Conservation (phyloP, 2,113 vertebrate genomes). For the Chloropsis hardwickii region DNA sequence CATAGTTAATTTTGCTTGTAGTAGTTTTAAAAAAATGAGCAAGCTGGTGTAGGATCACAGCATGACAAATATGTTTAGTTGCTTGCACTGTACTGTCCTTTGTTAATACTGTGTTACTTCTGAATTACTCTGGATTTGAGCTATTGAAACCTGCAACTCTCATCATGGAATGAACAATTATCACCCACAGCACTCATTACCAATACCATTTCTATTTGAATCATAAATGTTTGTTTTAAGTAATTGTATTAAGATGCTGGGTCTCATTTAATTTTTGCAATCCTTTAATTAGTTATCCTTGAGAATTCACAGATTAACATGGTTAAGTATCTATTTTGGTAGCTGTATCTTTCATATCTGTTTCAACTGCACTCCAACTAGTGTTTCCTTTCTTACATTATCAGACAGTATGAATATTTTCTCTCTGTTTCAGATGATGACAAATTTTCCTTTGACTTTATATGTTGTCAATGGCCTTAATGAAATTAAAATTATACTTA, state of each 20-base stretch:
- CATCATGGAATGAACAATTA: neutral
- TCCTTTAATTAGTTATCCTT: neutral
- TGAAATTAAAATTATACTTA: neutral
- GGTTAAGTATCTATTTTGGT: neutral
- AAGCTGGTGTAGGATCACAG: neutral
- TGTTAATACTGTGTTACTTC: neutral
- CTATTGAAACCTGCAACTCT: neutral
- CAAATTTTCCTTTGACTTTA: neutral
- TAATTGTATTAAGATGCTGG: neutral
- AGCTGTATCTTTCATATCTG: neutral
- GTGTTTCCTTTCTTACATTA: neutral
- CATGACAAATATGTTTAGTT: neutral
- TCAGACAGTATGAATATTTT: neutral
- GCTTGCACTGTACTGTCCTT: neutral
- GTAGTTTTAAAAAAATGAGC: neutral
- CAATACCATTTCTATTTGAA: neutral
- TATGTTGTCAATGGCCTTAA: neutral
- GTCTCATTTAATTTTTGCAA: neutral
- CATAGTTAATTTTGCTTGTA: neutral
- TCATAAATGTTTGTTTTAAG: neutral
- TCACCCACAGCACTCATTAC: neutral
- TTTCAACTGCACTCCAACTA: neutral
- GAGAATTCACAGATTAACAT: neutral
- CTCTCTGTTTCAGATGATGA: neutral
- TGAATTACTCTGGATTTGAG: neutral